These are phyloP conservation scores for Deroplatys truncata DNA, from an alignment of 2,888 invertebrate genomes.

Conservation along the genomic window DNA sequence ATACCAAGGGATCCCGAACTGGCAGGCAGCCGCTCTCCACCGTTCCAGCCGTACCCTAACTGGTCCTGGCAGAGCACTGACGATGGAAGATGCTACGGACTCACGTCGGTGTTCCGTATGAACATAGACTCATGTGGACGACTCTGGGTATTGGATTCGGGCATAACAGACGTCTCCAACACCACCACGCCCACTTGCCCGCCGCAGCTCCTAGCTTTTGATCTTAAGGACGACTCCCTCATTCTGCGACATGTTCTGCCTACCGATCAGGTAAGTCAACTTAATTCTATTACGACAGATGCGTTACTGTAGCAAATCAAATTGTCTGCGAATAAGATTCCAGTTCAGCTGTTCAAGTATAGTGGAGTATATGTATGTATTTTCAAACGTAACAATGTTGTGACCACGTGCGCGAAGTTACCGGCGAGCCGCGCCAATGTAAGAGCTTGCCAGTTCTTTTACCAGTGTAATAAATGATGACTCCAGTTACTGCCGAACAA, in stretches of 20 bases:
- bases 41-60: slow-evolving; percentile 61
- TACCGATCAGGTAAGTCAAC: slow-evolving; percentile 37
- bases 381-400: too few species aligned
- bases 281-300: too few species aligned
- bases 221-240: slow-evolving; percentile 64
- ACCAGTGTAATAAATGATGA: too few species aligned
- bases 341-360: too few species aligned
- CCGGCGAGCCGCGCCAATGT: too few species aligned
- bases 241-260: slow-evolving; percentile 65
- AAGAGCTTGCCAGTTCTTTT: too few species aligned
- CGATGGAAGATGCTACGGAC: slow-evolving; percentile 52
- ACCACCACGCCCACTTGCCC: slow-evolving; percentile 50
- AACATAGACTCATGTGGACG: slow-evolving; percentile 70
- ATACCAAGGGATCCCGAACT: slow-evolving; percentile 46
- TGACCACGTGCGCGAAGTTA: too few species aligned
- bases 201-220: slow-evolving; percentile 63
- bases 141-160: slow-evolving; percentile 77
- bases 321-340: too few species aligned
- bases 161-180: slow-evolving; percentile 62
- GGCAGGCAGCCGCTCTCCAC: slow-evolving; percentile 46
- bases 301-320: too few species aligned
- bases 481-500: too few species aligned
- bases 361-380: too few species aligned
- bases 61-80: slow-evolving; percentile 55
- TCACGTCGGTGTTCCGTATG: slow-evolving; percentile 74